These are phyloP conservation scores for Peromyscus maniculatus DNA, from an alignment of 2,113 vertebrate genomes.

Conservation along the genomic window DNA sequence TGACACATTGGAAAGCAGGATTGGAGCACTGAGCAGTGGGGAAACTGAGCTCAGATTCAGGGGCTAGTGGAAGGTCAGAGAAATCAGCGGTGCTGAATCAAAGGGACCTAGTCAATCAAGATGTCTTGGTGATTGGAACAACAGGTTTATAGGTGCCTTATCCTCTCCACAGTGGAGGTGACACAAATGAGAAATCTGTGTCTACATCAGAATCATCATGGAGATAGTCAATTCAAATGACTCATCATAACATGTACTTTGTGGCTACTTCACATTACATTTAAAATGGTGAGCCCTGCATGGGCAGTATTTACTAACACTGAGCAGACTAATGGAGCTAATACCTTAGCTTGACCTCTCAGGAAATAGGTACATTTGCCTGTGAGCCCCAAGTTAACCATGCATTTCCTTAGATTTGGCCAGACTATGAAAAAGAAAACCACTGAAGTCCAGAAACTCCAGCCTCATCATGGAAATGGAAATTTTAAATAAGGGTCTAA, in stretches of 20 bases:
- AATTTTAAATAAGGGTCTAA: background rate
- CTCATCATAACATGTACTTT: fast-evolving
- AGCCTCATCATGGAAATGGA: background rate
- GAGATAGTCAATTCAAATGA: background rate
- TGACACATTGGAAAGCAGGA: background rate
- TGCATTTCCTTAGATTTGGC: background rate
- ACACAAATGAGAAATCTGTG: background rate
- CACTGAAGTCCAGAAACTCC: background rate
- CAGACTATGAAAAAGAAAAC: background rate
- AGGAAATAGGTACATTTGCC: background rate
- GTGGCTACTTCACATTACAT: fast-evolving
- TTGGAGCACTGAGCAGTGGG: background rate
- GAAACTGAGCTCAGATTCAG: background rate
- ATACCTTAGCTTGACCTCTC: background rate
- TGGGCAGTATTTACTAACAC: background rate
- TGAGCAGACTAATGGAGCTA: background rate
- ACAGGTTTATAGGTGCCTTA: background rate
- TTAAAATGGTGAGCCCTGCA: fast-evolving
- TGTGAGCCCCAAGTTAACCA: background rate
- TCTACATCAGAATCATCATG: fast-evolving
- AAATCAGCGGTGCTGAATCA: background rate
- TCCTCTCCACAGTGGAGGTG: background rate
- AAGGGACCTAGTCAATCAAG: background rate
- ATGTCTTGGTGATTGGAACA: background rate
- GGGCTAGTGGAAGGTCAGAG: background rate